phyloP scores from a whole-genome alignment of 2,888 invertebrate species.

The Rotaria socialis region DNA sequence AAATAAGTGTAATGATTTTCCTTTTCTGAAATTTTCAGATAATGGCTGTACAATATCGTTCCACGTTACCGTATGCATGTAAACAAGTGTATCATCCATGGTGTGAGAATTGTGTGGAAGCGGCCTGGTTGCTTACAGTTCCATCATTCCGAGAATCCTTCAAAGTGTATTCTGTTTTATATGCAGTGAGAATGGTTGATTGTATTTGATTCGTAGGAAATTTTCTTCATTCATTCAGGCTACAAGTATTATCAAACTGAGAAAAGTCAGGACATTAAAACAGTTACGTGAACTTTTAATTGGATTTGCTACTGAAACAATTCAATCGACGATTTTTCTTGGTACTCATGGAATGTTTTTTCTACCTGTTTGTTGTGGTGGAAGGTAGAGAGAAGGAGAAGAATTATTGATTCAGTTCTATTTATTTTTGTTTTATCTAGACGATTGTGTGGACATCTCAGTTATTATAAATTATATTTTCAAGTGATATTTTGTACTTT shows the following conservation, averaged over 20 bases:
- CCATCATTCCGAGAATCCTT: not conserved
- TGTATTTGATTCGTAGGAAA: not conserved
- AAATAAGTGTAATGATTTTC: no score
- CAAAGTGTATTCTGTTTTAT: not conserved
- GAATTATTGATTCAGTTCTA: not conserved
- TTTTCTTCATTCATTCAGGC: not conserved
- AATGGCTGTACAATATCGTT: not conserved
- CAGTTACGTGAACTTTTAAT: not conserved
- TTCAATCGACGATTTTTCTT: not conserved
- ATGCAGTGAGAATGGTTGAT: not conserved
- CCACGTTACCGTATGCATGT: not conserved
- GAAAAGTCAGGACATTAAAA: not conserved
- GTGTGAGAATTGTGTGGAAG: constrained; percentile 60
- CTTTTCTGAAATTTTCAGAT: not conserved
- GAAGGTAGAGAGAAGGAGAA: not conserved
- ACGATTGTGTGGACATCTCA: not conserved
- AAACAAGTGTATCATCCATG: not conserved
- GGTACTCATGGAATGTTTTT: not conserved
- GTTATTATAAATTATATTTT: not conserved
- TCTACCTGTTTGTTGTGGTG: not conserved
- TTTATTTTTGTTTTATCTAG: not conserved
- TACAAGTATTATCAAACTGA: not conserved
- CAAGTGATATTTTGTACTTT: not conserved
- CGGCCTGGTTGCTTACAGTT: constrained; percentile 69
- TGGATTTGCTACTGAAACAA: not conserved